These are phyloP conservation scores for Stomorhina lunata DNA, from an alignment of 2,888 invertebrate species.

Conservation along the genomic window DNA sequence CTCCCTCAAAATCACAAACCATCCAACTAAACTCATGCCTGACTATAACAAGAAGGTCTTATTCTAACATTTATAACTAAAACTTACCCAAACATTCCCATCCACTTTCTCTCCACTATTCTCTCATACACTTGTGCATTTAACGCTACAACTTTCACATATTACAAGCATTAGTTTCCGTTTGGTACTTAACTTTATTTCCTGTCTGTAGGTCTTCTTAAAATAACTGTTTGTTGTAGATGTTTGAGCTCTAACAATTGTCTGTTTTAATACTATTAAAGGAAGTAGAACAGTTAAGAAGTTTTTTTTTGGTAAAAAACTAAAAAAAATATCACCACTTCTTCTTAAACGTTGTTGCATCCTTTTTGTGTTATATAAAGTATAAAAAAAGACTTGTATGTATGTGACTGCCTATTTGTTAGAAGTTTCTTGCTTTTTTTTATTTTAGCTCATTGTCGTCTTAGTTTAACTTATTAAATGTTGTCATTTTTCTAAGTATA, in stretches of 20 bases:
- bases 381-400: constrained; percentile 4
- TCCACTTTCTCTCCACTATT: no score
- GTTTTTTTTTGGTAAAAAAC: background rate
- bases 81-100: background rate
- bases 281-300: background rate
- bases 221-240: constrained; percentile 3
- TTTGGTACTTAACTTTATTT: constrained; percentile 65
- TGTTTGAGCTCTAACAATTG: constrained; percentile 24
- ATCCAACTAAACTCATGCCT: constrained; percentile 19
- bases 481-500: constrained; percentile 48
- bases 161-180: constrained; percentile 62
- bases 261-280: constrained; percentile 36
- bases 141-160: constrained; percentile 34
- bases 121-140: background rate
- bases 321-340: constrained; percentile 21
- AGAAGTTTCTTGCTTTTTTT: constrained; percentile 38
- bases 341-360: constrained; percentile 29
- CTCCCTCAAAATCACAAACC: background rate
- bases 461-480: constrained; percentile 58
- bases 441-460: constrained; percentile 9
- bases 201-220: constrained; percentile 29
- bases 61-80: constrained; percentile 37
- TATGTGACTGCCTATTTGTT: constrained; percentile 63
- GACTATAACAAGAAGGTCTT: constrained; percentile 36
- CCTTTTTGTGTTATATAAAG: background rate